Percentiles rank a stretch among this genome's conserved stretches.
These are phyloP conservation scores for Oryzias curvinotus DNA, from an alignment of 2,113 vertebrate genomes.

Conservation along the genomic window DNA sequence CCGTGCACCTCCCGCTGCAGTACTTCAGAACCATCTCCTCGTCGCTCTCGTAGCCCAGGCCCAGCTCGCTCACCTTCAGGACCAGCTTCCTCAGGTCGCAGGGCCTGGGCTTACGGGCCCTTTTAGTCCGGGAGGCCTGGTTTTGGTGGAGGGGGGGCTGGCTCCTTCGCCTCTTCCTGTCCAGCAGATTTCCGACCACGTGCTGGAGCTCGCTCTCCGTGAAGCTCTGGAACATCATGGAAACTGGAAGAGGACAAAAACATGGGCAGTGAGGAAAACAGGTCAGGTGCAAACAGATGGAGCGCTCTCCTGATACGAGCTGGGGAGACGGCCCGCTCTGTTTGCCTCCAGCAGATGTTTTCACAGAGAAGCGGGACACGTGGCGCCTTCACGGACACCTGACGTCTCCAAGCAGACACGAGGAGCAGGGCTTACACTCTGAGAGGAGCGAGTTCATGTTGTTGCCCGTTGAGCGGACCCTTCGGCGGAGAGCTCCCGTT, in stretches of 20 bases:
- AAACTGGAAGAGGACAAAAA: constrained; percentile 74
- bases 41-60: constrained; percentile 89
- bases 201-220: constrained; percentile 88
- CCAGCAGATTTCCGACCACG: constrained; percentile 80
- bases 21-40: constrained; percentile 92
- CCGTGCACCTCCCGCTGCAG: constrained; percentile 89
- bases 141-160: constrained; percentile 39
- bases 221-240: constrained; percentile 90
- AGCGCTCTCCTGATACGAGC: too few species aligned
- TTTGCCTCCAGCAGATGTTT: background rate
- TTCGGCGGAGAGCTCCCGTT: constrained; percentile 52
- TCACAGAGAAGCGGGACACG: constrained; percentile 28
- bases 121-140: constrained; percentile 80
- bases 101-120: constrained; percentile 78
- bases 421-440: constrained; percentile 75
- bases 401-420: constrained; percentile 18
- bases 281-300: background rate
- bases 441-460: constrained; percentile 73
- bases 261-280: constrained; percentile 5
- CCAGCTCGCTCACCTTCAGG: constrained; percentile 90
- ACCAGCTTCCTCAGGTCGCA: constrained; percentile 83
- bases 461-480: constrained; percentile 61
- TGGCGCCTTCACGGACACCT: constrained; percentile 31
- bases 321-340: too few species aligned
- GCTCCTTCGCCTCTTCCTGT: constrained; percentile 68